These are phyloP conservation scores for Tipula unca DNA, from an alignment of 2,888 invertebrate species.

Conservation along the genomic window DNA sequence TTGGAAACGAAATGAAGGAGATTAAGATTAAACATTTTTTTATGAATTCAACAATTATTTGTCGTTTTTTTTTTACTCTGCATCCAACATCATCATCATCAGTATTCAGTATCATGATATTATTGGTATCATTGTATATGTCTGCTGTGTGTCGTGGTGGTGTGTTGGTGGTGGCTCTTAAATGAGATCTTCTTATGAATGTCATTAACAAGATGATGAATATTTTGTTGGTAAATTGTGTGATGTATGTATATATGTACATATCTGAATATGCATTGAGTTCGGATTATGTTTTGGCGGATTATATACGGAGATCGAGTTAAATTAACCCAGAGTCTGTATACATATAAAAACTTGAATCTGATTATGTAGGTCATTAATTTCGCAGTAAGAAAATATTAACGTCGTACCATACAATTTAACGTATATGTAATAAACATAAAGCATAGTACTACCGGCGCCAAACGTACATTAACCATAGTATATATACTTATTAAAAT, in stretches of 20 bases:
- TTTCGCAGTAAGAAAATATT: too few relatives aligned
- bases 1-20: not conserved
- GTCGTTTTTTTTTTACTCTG: not conserved
- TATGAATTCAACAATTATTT: conserved; percentile 8
- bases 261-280: not conserved
- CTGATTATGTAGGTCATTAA: not conserved
- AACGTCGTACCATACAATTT: too few relatives aligned
- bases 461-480: not conserved
- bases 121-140: not conserved
- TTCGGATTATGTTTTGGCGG: not conserved
- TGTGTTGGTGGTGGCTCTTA: not conserved
- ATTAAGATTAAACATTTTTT: conserved; percentile 8
- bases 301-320: not conserved
- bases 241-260: too few relatives aligned
- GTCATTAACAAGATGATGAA: not conserved
- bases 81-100: not conserved
- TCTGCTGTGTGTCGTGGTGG: not conserved
- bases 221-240: not conserved
- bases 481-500: not conserved
- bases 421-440: too few relatives aligned
- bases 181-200: not conserved
- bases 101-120: not conserved
- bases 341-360: not conserved
- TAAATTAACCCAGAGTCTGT: not conserved
- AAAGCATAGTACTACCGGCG: not conserved